phyloP scores from a whole-genome alignment of 2,888 invertebrate species.

The Mechanitis messenoides region DNA sequence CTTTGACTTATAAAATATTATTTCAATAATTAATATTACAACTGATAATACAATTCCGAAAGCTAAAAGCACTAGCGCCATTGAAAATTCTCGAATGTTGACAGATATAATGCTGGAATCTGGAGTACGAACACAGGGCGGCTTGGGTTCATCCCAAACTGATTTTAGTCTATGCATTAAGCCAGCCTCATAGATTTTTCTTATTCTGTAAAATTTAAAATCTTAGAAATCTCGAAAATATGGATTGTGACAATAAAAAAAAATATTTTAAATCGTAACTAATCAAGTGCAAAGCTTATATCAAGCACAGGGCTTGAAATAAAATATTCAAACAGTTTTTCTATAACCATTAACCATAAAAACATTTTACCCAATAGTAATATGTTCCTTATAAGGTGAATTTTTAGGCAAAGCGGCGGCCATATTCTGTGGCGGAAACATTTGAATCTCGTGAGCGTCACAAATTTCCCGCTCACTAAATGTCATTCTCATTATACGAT shows the following conservation, averaged over 20 bases:
- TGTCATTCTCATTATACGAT: constrained; percentile 79
- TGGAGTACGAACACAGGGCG: constrained; percentile 72
- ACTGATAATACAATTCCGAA: constrained; percentile 64
- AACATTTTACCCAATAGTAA: constrained; percentile 74
- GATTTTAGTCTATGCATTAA: constrained; percentile 75
- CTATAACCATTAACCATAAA: background rate
- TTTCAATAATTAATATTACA: constrained; percentile 53
- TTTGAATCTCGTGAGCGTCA: constrained; percentile 78
- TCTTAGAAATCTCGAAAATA: no score
- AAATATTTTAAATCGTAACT: no score
- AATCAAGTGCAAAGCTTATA: no score
- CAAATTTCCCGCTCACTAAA: constrained; percentile 82
- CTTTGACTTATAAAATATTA: constrained; percentile 29
- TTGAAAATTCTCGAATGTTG: constrained; percentile 76
- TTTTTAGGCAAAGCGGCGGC: constrained; percentile 74
- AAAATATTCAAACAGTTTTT: no score
- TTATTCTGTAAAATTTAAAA: constrained; percentile 61
- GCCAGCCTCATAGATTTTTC: constrained; percentile 77
- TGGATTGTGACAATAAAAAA: no score
- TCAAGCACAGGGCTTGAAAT: no score
- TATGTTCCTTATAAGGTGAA: constrained; percentile 79
- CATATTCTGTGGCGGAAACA: constrained; percentile 78
- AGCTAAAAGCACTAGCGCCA: constrained; percentile 70
- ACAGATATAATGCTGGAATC: constrained; percentile 71
- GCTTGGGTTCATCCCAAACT: constrained; percentile 77